Evolutionary conservation across 2,797 vertebrate genomes (phyloP), one percentile per base, ranked within the genome.

Genomic region (Molothrus ater): DNA sequence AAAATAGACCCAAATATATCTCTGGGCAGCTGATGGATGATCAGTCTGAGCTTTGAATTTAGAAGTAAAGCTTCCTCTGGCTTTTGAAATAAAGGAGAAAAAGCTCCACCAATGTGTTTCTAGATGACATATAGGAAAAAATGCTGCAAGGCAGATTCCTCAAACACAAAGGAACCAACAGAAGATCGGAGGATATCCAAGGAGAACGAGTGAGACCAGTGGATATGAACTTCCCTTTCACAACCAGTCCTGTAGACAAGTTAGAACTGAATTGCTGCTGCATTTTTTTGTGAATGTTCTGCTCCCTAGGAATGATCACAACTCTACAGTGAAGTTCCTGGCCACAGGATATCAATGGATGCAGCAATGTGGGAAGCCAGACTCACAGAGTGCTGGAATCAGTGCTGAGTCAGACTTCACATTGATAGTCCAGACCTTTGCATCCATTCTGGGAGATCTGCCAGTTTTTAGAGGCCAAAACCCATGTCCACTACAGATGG

Each of bases 331-430:
- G 65, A 86, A 91, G 75, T 83, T 96, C 81, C 79, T 94, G 87
- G 86, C 75, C 3, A 2, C 53, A 91, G 61, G 57, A 72, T 87
- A 90, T 94, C 93, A 86, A 17, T 94, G 91, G 79, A 78, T 86
- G 60, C 57, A 80, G 53, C 72, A 75, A 21, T 25, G 61, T 83
- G 59, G 84, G 91, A 93, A 94, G 72, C 74, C 94, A 96, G 81
- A 83, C 53, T 87, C 86, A 80, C n/a, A 63, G 75, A 80, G 84
- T 34, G 81, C 79, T 94, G 87, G 81, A 93, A 78, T 93, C 79
- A 80, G 61, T 92, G 93, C 95, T 96, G 94, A 97, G 95, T 96
- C 95, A 97, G 94, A 78, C 94, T 88, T 91, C 95, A 95, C 3
- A 11, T 96, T 94, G 95, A 72, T 91, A 89, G 79, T 83, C 91